Evolutionary conservation across 30 jellyfish, hydroid and myxozoan species (phyloP).

Genomic region (Hydractinia echinata): DNA sequence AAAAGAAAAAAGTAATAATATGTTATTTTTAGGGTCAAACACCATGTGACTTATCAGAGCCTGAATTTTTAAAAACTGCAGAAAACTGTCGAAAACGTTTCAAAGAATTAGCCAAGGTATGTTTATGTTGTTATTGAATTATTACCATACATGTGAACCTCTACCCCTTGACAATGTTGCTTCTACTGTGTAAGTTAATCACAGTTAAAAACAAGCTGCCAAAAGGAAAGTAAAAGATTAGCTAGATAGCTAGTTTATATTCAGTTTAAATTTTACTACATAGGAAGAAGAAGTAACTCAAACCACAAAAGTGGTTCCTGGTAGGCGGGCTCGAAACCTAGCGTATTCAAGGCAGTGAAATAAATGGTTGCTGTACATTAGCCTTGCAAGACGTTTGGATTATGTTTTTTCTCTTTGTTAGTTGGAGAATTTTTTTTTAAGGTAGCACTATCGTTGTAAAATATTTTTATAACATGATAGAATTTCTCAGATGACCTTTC

Average conservation of each 20-base stretch:
- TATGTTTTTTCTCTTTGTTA: no score
- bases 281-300: not conserved
- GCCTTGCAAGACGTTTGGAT: not conserved
- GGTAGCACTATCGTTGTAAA: no score
- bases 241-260: no score
- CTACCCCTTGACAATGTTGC: no score
- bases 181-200: no score
- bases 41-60: conserved; percentile 83
- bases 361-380: not conserved
- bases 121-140: not conserved
- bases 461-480: no score
- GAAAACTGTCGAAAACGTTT: conserved; percentile 68
- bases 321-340: conserved; percentile 17
- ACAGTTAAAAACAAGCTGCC: no score
- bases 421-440: no score
- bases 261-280: not conserved
- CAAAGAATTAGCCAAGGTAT: conserved; percentile 66
- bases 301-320: conserved; percentile 1
- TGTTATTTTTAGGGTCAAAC: conserved; percentile 69
- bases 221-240: no score
- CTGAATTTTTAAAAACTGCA: conserved; percentile 68
- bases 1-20: no score
- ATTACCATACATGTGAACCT: not conserved
- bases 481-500: no score
- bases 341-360: conserved; percentile 3